Conservation (phyloP, 2,888 invertebrate species). For the Automeris io region DNA sequence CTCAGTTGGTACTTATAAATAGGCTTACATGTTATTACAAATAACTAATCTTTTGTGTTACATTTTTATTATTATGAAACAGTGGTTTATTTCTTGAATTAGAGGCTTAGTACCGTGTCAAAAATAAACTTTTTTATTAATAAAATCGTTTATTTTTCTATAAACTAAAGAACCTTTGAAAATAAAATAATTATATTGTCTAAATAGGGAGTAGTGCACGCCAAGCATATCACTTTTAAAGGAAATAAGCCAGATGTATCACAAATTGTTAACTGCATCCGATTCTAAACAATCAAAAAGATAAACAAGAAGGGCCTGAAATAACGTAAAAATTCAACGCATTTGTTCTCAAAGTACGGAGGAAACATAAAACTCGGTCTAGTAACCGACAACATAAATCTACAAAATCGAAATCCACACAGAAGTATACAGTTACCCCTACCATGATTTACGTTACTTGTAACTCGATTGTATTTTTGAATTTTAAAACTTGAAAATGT, state of each 20-base stretch:
- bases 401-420: constrained; percentile 21
- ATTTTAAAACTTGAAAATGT: too few species aligned
- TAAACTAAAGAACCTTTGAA: too few species aligned
- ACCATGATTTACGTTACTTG: not conserved
- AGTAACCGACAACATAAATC: constrained; percentile 35
- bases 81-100: too few species aligned
- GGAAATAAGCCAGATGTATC: constrained; percentile 7
- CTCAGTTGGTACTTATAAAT: too few species aligned
- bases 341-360: constrained; percentile 28
- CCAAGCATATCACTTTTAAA: not conserved
- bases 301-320: constrained; percentile 13
- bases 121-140: too few species aligned
- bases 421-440: not conserved
- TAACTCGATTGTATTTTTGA: not conserved
- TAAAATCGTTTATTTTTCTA: too few species aligned
- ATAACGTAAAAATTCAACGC: constrained; percentile 22
- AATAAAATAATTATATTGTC: too few species aligned
- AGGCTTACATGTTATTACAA: too few species aligned
- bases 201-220: not conserved
- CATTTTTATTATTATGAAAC: too few species aligned
- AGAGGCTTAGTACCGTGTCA: too few species aligned
- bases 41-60: too few species aligned
- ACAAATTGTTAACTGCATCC: constrained; percentile 4
- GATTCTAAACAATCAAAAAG: constrained; percentile 8
- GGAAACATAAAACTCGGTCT: constrained; percentile 36